These are phyloP conservation scores for Dastarcus helophoroides DNA, from an alignment of 2,888 invertebrate species.

Conservation along the genomic window DNA sequence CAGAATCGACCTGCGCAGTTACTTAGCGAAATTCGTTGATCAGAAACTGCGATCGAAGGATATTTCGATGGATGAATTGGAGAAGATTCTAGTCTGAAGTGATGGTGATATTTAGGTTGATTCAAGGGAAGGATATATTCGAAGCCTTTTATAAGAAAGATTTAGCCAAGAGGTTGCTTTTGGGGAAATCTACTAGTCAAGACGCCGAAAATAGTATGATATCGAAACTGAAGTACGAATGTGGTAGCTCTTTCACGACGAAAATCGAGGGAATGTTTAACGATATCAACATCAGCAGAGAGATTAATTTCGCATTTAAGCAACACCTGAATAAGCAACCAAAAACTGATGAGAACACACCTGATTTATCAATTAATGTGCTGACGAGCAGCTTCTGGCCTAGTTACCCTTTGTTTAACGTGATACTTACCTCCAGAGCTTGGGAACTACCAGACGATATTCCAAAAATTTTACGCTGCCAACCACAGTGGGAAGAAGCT, in stretches of 20 bases:
- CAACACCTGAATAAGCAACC: conserved; percentile 43
- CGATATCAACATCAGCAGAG: conserved; percentile 94
- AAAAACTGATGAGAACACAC: conserved; percentile 12
- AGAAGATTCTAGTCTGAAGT: conserved; percentile 88
- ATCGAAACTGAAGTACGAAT: conserved; percentile 93
- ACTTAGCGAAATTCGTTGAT: conserved; percentile 96
- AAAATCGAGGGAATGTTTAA: conserved; percentile 99
- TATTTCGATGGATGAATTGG: conserved; percentile 90
- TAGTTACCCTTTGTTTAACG: conserved; percentile 80
- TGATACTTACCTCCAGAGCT: conserved; percentile 79
- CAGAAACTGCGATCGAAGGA: conserved; percentile 88
- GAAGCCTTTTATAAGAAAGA: conserved; percentile 99
- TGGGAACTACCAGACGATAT: conserved; percentile 82
- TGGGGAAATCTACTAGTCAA: conserved; percentile 94
- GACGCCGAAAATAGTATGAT: conserved; percentile 99
- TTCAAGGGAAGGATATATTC: conserved; percentile 98
- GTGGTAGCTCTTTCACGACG: conserved; percentile 94
- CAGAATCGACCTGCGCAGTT: conserved; percentile 96
- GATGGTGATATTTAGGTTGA: conserved; percentile 95
- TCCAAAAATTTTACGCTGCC: conserved; percentile 87
- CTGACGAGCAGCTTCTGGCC: conserved; percentile 99
- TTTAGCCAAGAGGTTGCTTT: conserved; percentile 84
- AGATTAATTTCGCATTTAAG: conserved; percentile 87
- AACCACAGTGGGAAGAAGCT: conserved; percentile 95
- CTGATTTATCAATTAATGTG: conserved; percentile 61